These are phyloP conservation scores for Nineta flava DNA, from an alignment of 2,888 invertebrate species.

Conservation along the genomic window DNA sequence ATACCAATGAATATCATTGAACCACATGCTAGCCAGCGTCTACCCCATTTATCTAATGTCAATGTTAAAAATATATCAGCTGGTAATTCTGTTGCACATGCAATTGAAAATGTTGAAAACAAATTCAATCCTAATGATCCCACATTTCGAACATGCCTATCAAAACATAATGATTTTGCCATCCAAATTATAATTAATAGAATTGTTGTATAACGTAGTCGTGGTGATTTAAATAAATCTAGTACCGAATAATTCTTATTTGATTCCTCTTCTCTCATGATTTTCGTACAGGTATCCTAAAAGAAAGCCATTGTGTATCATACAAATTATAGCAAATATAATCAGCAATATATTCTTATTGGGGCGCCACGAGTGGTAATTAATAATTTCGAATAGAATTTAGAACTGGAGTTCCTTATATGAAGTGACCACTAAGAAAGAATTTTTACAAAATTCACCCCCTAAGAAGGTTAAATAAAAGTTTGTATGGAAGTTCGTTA, in stretches of 20 bases:
- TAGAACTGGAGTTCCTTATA: too few species aligned
- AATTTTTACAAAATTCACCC: too few species aligned
- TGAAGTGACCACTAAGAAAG: too few species aligned
- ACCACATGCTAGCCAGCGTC: constrained; percentile 71
- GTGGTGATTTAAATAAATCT: constrained; percentile 65
- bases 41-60: constrained; percentile 64
- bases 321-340: background rate
- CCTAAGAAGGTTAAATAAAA: too few species aligned
- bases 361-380: too few species aligned
- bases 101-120: constrained; percentile 74
- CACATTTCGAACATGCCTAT: constrained; percentile 78
- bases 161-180: constrained; percentile 76
- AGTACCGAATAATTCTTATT: constrained; percentile 59
- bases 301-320: constrained; percentile 13
- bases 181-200: constrained; percentile 75
- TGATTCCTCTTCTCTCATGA: constrained; percentile 52
- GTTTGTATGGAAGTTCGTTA: too few species aligned
- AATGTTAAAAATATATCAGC: constrained; percentile 68
- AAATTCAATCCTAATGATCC: constrained; percentile 67
- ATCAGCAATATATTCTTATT: background rate
- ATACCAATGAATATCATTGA: constrained; percentile 67
- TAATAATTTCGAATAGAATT: too few species aligned
- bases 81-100: constrained; percentile 68
- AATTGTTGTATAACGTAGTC: constrained; percentile 58
- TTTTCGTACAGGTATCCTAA: constrained; percentile 48